Evolutionary conservation across 2,113 vertebrate genomes (phyloP), one percentile per base, ranked within the genome.

Genomic region (Scomber colias): DNA sequence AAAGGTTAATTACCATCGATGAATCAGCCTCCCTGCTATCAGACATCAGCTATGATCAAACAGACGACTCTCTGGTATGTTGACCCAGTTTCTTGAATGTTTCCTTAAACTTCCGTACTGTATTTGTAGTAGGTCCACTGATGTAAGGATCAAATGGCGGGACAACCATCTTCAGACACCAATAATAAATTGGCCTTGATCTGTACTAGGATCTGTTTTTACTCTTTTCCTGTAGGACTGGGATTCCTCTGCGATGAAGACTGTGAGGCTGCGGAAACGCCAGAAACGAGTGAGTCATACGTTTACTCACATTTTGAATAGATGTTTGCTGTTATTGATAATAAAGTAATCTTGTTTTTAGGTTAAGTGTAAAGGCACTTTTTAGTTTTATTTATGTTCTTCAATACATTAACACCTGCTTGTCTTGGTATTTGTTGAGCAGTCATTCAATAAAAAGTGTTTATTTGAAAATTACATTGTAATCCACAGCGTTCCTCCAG

Each of bases 1-100:
- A 49, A 85, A 99, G 97, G 86, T 92, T 99, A 83, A 96, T 94
- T 82, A 97, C 94, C 72, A 98, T 99, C 79, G 96, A 98, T 82
- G 97, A 98, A 94, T 98, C 97, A n/a, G 94, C 94, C 74, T 98
- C 97, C 72, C 93, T 97, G 91, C 92, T 98, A 90, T 98, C 97
- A 35, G 97, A 98, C 93, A 98, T 99, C 94, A 99, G 97, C 95
- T 99, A 96, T 91, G 97, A 99, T 94, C 97, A 97, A 93, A 97
- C 97, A 0, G 97, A 98, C 60, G 97, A 98, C 71, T 98, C 97
- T 17, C 82, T 99, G 97, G 97, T 99, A 97, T 65, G 24, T 11
- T 51, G 0, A 65, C 21, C 16, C 0, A 0, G 27, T 70, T 67
- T 62, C 2, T 6, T 13, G 16, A 48, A 48, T 3, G 3, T 15